phyloP scores from a whole-genome alignment of 2,797 vertebrate species.

The Channa striata region DNA sequence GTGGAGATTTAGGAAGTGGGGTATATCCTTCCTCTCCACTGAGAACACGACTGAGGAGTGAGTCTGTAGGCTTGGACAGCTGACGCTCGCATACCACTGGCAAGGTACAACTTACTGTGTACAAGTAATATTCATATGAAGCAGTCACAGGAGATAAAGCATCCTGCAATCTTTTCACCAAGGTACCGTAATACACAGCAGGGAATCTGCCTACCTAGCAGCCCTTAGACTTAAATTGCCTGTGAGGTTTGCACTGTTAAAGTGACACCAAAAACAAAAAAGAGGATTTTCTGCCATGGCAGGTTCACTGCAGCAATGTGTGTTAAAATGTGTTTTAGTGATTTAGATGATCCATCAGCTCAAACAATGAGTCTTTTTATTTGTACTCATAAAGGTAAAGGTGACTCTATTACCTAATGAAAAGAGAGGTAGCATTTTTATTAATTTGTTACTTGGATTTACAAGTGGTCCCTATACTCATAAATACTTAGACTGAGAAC shows the following conservation, averaged over 20 bases:
- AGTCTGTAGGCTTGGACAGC: conserved; percentile 28
- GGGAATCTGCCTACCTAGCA: conserved; percentile 6
- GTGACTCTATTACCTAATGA: conserved; percentile 27
- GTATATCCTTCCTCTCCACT: conserved; percentile 82
- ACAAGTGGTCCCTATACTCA: conserved; percentile 20
- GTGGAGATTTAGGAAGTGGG: conserved; percentile 79
- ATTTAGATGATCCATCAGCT: conserved; percentile 15
- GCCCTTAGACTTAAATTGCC: conserved; percentile 15
- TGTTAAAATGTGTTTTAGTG: conserved; percentile 25
- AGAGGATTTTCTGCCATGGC: conserved; percentile 5
- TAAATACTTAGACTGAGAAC: conserved; percentile 5
- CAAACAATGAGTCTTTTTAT: conserved; percentile 40
- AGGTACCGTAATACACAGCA: conserved; percentile 27
- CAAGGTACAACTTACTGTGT: conserved; percentile 24
- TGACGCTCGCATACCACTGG: conserved; percentile 26
- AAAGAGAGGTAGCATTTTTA: conserved; percentile 26
- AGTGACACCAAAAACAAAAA: conserved; percentile 30
- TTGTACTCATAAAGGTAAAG: conserved; percentile 22
- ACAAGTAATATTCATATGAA: conserved; percentile 19
- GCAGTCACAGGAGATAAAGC: conserved; percentile 37
- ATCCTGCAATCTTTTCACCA: conserved; percentile 13
- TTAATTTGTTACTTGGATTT: conserved; percentile 30
- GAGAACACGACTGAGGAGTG: conserved; percentile 70
- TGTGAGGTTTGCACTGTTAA: conserved; percentile 38
- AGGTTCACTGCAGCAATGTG: conserved; percentile 17